Evolutionary conservation across 2,113 vertebrate genomes (phyloP).

Genomic region (Bathybates hornii): DNA sequence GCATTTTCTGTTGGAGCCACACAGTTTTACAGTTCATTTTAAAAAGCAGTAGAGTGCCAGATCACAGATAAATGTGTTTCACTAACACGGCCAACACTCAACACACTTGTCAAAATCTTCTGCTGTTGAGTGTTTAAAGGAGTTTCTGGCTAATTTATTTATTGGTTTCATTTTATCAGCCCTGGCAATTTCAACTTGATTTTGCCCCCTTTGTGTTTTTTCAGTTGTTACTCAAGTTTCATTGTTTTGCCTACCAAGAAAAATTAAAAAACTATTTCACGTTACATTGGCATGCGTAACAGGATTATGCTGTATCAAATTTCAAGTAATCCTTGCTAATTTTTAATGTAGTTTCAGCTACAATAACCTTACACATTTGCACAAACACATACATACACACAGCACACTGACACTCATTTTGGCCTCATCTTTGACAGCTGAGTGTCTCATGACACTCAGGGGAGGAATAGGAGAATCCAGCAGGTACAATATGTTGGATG

Average conservation of each 20-base stretch:
- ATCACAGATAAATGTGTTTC: not conserved
- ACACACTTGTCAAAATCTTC: not conserved
- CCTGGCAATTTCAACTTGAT: not conserved
- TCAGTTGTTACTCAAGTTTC: not conserved
- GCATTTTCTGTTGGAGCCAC: not conserved
- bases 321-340: not conserved
- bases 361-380: slow-evolving; percentile 1
- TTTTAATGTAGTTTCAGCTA: not conserved
- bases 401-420: slow-evolving; percentile 31
- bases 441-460: slow-evolving; percentile 47
- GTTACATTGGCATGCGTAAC: not conserved
- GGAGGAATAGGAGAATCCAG: slow-evolving; percentile 39
- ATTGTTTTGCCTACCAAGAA: not conserved
- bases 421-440: slow-evolving; percentile 53
- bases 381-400: not conserved
- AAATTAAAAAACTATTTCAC: not conserved
- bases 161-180: not conserved
- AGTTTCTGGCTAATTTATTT: not conserved
- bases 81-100: not conserved
- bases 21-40: not conserved
- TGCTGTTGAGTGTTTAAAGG: not conserved
- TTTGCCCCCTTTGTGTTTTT: not conserved
- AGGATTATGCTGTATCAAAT: not conserved
- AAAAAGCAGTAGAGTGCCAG: not conserved
- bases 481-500: slow-evolving; percentile 60